Percentiles rank a stretch among this genome's conserved stretches.
These are phyloP conservation scores for Megathymus violae DNA, from an alignment of 1,140 invertebrate genomes.

Conservation along the genomic window DNA sequence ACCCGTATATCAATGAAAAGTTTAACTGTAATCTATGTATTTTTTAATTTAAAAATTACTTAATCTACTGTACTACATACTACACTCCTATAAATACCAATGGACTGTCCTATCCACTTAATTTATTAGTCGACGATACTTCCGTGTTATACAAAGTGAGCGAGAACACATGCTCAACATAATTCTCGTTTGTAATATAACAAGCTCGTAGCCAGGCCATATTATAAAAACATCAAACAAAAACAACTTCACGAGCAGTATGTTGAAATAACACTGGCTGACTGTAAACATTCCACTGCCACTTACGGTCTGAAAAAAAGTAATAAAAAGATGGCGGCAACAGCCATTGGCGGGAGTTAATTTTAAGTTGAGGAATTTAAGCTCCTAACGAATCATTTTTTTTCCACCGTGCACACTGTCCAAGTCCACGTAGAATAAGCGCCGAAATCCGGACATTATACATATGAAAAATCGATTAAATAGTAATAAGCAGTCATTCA, in stretches of 20 bases:
- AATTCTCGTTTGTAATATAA: constrained; percentile 12
- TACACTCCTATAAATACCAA: too few relatives aligned
- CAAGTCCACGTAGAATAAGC: too few relatives aligned
- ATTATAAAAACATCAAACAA: constrained; percentile 38
- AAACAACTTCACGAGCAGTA: constrained; percentile 32
- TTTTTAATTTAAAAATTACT: too few relatives aligned
- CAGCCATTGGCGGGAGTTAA: constrained; percentile 7
- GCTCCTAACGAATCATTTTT: too few relatives aligned
- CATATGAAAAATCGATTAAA: too few relatives aligned
- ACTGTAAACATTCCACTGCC: constrained; percentile 41
- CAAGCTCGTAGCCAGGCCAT: constrained; percentile 17
- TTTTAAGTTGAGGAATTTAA: background rate
- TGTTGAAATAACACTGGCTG: constrained; percentile 44
- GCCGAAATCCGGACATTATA: too few relatives aligned
- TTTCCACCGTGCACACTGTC: too few relatives aligned
- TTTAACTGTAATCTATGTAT: too few relatives aligned
- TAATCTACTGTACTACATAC: too few relatives aligned
- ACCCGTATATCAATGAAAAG: too few relatives aligned
- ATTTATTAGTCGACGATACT: background rate
- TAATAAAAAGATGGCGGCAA: background rate
- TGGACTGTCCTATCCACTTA: too few relatives aligned
- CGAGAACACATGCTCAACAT: constrained; percentile 2
- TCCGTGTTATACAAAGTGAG: background rate
- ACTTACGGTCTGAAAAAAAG: constrained; percentile 21
- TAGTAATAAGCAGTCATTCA: too few relatives aligned